Evolutionary conservation across 1,140 invertebrate species (phyloP).

Genomic region (Drosophila yakuba): DNA sequence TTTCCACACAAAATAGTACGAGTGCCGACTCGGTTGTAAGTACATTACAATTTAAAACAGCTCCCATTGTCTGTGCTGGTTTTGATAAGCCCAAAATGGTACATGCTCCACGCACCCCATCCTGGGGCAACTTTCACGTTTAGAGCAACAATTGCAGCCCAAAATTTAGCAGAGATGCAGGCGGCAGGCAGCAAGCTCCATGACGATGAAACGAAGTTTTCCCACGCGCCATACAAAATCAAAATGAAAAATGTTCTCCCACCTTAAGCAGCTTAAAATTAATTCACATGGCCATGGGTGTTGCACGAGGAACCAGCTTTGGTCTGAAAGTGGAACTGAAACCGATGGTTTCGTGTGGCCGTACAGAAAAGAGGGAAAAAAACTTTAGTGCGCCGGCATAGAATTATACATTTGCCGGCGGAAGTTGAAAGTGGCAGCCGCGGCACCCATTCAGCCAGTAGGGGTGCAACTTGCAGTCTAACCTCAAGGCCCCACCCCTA

Average conservation of each 20-base stretch:
- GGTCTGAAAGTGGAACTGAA: constrained; percentile 6
- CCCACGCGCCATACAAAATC: constrained; percentile 46
- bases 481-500: constrained; percentile 16
- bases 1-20: not conserved
- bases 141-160: constrained; percentile 25
- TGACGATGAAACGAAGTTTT: constrained; percentile 25
- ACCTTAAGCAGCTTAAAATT: constrained; percentile 80
- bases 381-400: constrained; percentile 66
- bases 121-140: constrained; percentile 3
- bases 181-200: not conserved
- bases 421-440: constrained; percentile 76
- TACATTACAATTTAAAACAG: constrained; percentile 18
- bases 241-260: constrained; percentile 69
- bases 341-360: not conserved
- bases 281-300: constrained; percentile 58
- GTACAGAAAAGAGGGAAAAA: constrained; percentile 6
- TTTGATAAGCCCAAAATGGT: constrained; percentile 40
- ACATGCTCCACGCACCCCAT: not conserved
- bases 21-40: constrained; percentile 32
- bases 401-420: constrained; percentile 79
- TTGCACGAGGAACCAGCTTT: constrained; percentile 6
- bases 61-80: constrained; percentile 27
- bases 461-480: constrained; percentile 42
- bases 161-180: not conserved
- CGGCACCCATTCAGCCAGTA: constrained; percentile 33